Percentiles rank a stretch among this genome's conserved stretches.
Conservation (phyloP, 2,888 invertebrate species). For the Lagria hirta region DNA sequence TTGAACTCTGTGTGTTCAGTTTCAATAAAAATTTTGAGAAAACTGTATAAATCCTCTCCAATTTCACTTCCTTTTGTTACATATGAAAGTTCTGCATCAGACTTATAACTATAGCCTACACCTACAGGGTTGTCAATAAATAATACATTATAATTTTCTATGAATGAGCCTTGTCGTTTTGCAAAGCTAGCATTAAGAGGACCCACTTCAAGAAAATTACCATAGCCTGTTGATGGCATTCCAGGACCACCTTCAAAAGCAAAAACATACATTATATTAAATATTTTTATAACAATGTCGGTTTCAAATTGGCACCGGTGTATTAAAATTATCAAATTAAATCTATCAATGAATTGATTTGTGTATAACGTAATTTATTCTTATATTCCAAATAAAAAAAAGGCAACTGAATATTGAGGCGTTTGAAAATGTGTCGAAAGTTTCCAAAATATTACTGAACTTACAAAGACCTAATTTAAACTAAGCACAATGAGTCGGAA, state of each 20-base stretch:
- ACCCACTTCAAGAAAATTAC: constrained; percentile 81
- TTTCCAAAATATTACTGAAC: too few species aligned
- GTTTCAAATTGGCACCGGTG: too few species aligned
- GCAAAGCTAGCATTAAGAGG: constrained; percentile 65
- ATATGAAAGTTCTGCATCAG: constrained; percentile 54
- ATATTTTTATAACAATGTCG: too few species aligned
- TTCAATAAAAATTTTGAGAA: constrained; percentile 69
- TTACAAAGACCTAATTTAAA: too few species aligned
- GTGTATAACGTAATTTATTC: too few species aligned
- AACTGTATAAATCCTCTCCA: constrained; percentile 71
- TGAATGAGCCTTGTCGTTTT: constrained; percentile 58
- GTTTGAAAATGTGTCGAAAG: too few species aligned
- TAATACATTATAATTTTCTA: constrained; percentile 64
- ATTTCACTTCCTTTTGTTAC: constrained; percentile 63
- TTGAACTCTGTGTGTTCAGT: constrained; percentile 67
- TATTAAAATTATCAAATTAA: too few species aligned
- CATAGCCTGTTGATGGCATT: constrained; percentile 57
- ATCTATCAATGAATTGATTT: too few species aligned
- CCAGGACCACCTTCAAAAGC: constrained; percentile 71
- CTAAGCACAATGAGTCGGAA: too few species aligned
- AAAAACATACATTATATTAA: constrained; percentile 1
- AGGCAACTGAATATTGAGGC: too few species aligned
- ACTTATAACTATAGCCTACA: constrained; percentile 78
- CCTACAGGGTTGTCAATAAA: constrained; percentile 90
- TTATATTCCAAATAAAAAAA: too few species aligned